These are phyloP conservation scores for Pandion haliaetus DNA, from an alignment of 2,113 vertebrate species.

Conservation along the genomic window DNA sequence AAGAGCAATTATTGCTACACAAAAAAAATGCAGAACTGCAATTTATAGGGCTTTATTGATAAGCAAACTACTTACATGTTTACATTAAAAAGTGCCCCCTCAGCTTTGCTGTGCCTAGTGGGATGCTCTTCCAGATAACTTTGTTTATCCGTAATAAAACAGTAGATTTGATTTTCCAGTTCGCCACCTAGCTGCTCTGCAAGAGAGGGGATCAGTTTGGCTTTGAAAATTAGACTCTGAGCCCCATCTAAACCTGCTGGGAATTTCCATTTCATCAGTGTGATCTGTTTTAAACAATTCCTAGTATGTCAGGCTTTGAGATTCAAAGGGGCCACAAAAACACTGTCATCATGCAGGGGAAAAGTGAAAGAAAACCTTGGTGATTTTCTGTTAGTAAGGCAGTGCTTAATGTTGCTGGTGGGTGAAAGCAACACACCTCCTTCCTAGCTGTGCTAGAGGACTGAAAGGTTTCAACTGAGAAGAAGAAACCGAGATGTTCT, in stretches of 20 bases:
- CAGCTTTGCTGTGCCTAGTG: background rate
- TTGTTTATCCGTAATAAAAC: slow-evolving; percentile 53
- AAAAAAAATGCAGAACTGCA: background rate
- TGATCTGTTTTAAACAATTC: background rate
- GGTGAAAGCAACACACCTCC: background rate
- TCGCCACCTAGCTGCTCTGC: slow-evolving; percentile 1
- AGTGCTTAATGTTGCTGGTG: background rate
- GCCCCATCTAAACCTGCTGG: background rate
- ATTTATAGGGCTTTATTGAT: background rate
- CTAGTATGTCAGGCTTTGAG: background rate
- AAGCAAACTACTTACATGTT: background rate
- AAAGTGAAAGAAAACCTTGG: background rate
- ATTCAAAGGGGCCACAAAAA: background rate
- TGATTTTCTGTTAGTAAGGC: background rate
- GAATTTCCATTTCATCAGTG: background rate
- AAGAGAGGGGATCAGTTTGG: background rate
- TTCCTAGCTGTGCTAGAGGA: background rate
- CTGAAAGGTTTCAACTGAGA: background rate
- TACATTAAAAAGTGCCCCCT: background rate
- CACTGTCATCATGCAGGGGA: background rate
- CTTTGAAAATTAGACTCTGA: slow-evolving; percentile 3
- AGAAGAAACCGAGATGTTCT: background rate
- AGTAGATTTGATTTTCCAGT: slow-evolving; percentile 49
- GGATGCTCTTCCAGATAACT: background rate
- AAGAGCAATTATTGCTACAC: background rate